Conservation (phyloP, 2,113 vertebrate genomes). For the Danio rerio region DNA sequence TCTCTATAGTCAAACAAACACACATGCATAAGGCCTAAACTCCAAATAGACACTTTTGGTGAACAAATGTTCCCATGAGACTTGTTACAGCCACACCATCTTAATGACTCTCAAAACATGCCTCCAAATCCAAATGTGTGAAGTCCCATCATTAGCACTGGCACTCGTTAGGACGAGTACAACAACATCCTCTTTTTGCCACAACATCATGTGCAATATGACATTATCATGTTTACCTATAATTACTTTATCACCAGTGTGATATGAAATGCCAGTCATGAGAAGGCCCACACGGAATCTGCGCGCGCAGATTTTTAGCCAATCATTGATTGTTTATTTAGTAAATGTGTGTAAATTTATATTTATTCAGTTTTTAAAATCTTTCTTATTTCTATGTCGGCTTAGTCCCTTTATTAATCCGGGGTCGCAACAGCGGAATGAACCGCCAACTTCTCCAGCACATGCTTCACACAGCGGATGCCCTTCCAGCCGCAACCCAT, state of each 20-base stretch:
- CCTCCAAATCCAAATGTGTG: neutral
- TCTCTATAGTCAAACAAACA: neutral
- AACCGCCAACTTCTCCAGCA: too few relatives aligned
- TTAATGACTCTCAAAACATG: slow-evolving; percentile 37
- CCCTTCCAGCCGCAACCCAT: too few relatives aligned
- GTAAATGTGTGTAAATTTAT: too few relatives aligned
- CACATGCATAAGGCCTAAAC: neutral
- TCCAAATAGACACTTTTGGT: neutral
- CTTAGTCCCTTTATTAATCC: too few relatives aligned
- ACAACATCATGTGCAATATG: neutral
- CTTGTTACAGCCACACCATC: neutral
- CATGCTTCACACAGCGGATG: too few relatives aligned
- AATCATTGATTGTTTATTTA: too few relatives aligned
- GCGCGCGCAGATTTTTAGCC: too few relatives aligned
- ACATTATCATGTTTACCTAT: slow-evolving; percentile 32
- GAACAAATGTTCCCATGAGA: neutral
- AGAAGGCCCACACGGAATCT: too few relatives aligned
- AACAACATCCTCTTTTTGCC: neutral
- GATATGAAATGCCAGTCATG: neutral
- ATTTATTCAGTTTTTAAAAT: too few relatives aligned
- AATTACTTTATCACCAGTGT: neutral
- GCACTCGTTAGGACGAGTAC: neutral
- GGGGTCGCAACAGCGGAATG: too few relatives aligned
- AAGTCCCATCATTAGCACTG: slow-evolving; percentile 15
- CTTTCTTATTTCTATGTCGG: too few relatives aligned